phyloP scores from a whole-genome alignment of 1,140 invertebrate species.

The Euborellia annulipes region DNA sequence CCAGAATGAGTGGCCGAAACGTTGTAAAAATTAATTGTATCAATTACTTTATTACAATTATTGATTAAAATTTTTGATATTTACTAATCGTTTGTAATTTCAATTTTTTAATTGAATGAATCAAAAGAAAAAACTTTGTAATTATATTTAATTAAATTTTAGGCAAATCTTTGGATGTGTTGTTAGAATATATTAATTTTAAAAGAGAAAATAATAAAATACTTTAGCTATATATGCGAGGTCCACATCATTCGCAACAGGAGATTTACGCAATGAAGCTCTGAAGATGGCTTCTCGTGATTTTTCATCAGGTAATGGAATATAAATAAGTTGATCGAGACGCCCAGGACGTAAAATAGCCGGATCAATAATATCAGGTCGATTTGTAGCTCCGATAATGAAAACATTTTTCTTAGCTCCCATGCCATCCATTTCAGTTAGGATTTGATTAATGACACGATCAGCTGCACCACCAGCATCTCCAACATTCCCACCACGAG shows the following conservation, averaged over 20 bases:
- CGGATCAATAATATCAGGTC: slow-evolving; percentile 94
- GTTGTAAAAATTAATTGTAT: too few relatives aligned
- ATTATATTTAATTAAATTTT: slow-evolving; percentile 1
- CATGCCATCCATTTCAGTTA: slow-evolving; percentile 99
- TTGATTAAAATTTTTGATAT: too few relatives aligned
- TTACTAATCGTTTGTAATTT: too few relatives aligned
- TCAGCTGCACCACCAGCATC: slow-evolving; percentile 98
- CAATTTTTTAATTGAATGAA: neutral
- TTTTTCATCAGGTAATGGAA: slow-evolving; percentile 97
- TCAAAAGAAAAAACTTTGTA: slow-evolving; percentile 2
- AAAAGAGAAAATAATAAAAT: neutral
- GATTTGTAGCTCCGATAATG: slow-evolving; percentile 95
- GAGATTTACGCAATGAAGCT: slow-evolving; percentile 93
- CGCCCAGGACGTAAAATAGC: slow-evolving; percentile 96
- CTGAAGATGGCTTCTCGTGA: slow-evolving; percentile 90
- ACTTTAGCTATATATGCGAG: neutral
- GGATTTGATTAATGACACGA: slow-evolving; percentile 97
- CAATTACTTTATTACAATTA: too few relatives aligned
- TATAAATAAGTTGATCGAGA: slow-evolving; percentile 98
- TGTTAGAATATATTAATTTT: too few relatives aligned
- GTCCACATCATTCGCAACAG: slow-evolving; percentile 54
- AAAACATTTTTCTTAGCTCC: slow-evolving; percentile 99
- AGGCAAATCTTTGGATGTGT: too few relatives aligned
- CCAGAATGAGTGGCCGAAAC: too few relatives aligned
- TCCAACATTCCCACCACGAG: slow-evolving; percentile 89